Base-by-base conservation (phyloP, 1,140 invertebrate genomes). In the Atta cephalotes region DNA sequence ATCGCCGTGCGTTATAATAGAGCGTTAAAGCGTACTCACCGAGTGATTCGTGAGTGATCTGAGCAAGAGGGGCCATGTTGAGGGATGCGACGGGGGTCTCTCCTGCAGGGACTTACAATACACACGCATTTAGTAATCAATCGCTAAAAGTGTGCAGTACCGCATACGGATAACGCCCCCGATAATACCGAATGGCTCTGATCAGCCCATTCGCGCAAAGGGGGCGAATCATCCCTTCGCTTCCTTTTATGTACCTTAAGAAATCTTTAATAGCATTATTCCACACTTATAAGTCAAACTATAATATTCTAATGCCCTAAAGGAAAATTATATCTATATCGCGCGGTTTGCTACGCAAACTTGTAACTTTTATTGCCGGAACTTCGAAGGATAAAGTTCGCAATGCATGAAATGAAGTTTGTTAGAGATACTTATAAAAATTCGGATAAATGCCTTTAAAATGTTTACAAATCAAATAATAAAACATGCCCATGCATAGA, bases 11-110 rank as follows among this genome's bases (percentile, higher is more conserved):
- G 88, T 93, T 92, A 90, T 86, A 87, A 62, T 87, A 87, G 87
- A 88, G 10, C 60, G 86, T 77, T 74, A 39, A 91, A 79, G 92
- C 78, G 77, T 81, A 97, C 96, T 97, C 95, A 97, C 97, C 96
- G 92, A 97, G 96, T 51, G 39, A 49, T 91, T 96, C 95, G 91
- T 96, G 95, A 91, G 96, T 96, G 93, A 97, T 95, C 95, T 97
- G 96, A 93, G 96, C 96, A 95, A 97, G 96, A 96, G 97, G 96
- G 93, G 96, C 96, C 94, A 96, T 96, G 95, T 96, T 96, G 92
- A 96, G 95, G 94, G 96, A 96, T 95, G 96, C 95, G 94, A 96
- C 96, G 95, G 96, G 96, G 96, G 95, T 96, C 96, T 96, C 93
- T 94, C 95, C 95, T 95, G 94, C 93, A 93, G 94, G 94, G 94